Conservation (phyloP, 2,797 vertebrate species). For the Merluccius polli region DNA sequence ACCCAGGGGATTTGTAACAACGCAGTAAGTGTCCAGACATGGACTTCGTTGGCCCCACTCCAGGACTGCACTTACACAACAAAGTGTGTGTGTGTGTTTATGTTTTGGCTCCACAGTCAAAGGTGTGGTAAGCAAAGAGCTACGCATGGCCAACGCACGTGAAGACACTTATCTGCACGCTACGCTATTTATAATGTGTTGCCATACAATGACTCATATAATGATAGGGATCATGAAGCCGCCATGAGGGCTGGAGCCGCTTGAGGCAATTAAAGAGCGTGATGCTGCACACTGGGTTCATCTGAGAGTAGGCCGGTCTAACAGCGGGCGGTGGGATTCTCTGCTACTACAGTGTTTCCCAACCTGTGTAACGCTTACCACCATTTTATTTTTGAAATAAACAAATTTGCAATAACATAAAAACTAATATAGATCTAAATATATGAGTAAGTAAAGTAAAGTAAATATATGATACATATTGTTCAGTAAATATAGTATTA, state of each 20-base stretch:
- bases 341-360: neutral
- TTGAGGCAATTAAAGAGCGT: neutral
- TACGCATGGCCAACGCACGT: constrained; percentile 36
- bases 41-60: neutral
- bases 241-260: constrained; percentile 11
- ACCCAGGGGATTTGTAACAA: neutral
- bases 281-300: neutral
- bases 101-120: neutral
- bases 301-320: neutral
- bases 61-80: neutral
- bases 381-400: too few species aligned
- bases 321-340: neutral
- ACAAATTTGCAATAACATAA: too few species aligned
- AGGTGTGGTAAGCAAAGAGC: constrained; percentile 39
- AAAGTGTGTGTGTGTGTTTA: neutral
- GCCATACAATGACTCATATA: constrained; percentile 40
- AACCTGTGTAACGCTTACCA: too few species aligned
- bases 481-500: too few species aligned
- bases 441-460: too few species aligned
- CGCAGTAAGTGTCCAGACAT: neutral
- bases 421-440: too few species aligned
- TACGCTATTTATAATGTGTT: constrained; percentile 37
- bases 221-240: constrained; percentile 41
- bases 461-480: too few species aligned
- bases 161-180: constrained; percentile 13